Evolutionary conservation across 2,888 invertebrate species (phyloP).

Genomic region (Polylopha cassiicola): DNA sequence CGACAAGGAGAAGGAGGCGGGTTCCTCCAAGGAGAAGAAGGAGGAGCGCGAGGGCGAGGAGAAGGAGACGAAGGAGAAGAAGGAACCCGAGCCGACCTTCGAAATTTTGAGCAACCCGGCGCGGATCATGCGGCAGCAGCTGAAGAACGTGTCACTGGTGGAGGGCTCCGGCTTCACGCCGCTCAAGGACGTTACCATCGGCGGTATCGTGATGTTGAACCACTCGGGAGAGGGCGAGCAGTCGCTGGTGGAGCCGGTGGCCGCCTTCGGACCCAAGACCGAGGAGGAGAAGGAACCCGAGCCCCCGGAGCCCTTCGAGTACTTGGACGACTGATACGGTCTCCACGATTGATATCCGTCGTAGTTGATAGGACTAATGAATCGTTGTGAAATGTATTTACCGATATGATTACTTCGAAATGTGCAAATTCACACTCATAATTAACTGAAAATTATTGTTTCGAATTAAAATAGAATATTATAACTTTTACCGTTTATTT

Average conservation of each 20-base stretch:
- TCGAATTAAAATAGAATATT: constrained; percentile 39
- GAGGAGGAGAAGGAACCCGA: constrained; percentile 98
- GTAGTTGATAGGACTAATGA: constrained; percentile 40
- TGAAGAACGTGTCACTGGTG: constrained; percentile 85
- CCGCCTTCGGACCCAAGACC: constrained; percentile 91
- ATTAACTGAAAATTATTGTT: constrained; percentile 51
- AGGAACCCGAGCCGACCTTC: constrained; percentile 94
- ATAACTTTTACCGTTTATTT: constrained; percentile 20
- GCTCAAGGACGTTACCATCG: constrained; percentile 94
- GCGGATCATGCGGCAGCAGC: constrained; percentile 93
- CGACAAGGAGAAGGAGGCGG: constrained; percentile 58
- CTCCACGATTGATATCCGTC: constrained; percentile 38
- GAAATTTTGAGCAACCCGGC: constrained; percentile 97
- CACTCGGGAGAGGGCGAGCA: constrained; percentile 90
- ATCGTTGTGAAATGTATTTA: constrained; percentile 47
- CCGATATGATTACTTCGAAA: constrained; percentile 42
- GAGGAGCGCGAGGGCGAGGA: constrained; percentile 72
- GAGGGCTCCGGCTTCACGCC: constrained; percentile 90
- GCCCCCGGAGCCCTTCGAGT: constrained; percentile 98
- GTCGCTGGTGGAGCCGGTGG: constrained; percentile 93
- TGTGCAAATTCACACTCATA: constrained; percentile 49
- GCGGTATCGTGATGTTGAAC: constrained; percentile 96
- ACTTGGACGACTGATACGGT: constrained; percentile 85
- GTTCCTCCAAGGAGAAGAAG: constrained; percentile 71
- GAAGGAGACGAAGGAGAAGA: constrained; percentile 72